Base-by-base conservation (phyloP, 2,113 vertebrate species). In the Chaenogobius annularis region DNA sequence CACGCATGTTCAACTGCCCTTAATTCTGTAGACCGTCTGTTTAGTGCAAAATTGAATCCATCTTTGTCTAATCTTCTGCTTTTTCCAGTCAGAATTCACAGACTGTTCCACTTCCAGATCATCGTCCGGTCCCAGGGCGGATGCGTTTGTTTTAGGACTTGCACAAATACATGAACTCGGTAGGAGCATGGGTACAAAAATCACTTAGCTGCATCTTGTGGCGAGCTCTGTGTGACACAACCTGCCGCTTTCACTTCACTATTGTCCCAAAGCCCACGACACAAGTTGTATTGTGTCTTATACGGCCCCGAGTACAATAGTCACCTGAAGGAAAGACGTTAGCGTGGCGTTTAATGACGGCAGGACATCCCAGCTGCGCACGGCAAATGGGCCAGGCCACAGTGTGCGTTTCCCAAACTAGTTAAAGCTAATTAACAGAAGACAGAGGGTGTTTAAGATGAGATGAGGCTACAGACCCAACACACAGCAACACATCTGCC, bases 161-260 rank as follows among this genome's bases (percentile, higher is more conserved):
- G 26, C 26, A 31, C 26, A 31, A 31, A 31, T 4, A 31, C 26
- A 31, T 4, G 4, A 31, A 31, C 26, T 31, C 4, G 26, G 26
- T 4, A 31, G 1, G 26, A 31, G 26, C 26, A 31, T 31, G 4
- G 26, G 2, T 31, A 31, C 26, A 31, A 31, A 31, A 31, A 31
- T 31, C 26, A 31, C 26, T 31, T 31, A 31, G 4, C 26, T 31
- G n/a, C n/a, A n/a, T n/a, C n/a, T n/a, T n/a, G n/a, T n/a, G 6
- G 35, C 6, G 37, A 40, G 37, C 37, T 40, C 37, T 40, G 8
- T 40, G 37, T 40, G 37, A 40, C 77, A n/a, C 11, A 13, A 77
- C 76, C 73, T 79, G 63, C 84, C 80, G 83, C 84, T 90, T 90
- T 89, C 22, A 85, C 90, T 91, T 89, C 87, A 85, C 76, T 48